phyloP scores from a whole-genome alignment of 2,888 invertebrate genomes.

The Sesamia inferens region DNA sequence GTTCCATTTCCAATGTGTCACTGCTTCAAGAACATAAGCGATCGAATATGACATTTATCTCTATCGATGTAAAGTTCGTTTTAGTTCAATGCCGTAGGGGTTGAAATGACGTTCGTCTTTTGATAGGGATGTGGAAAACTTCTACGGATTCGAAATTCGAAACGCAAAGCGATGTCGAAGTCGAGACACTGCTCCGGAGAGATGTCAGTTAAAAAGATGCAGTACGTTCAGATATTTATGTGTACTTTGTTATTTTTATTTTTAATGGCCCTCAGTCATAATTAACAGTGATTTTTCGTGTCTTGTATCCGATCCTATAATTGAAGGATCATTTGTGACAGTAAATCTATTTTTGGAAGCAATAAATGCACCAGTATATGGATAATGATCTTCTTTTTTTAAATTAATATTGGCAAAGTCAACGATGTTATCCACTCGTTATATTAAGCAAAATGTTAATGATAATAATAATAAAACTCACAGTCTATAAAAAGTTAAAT shows the following conservation, averaged over 20 bases:
- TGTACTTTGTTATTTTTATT: conserved; percentile 54
- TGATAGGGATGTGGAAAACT: conserved; percentile 73
- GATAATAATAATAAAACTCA: not conserved
- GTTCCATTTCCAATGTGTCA: conserved; percentile 77
- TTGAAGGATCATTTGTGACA: conserved; percentile 19
- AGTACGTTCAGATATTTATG: conserved; percentile 45
- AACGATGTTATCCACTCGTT: too few species aligned
- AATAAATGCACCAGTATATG: not conserved
- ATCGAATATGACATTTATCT: conserved; percentile 73
- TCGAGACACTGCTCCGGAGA: conserved; percentile 72
- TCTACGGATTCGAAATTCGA: conserved; percentile 83
- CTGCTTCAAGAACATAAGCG: conserved; percentile 66
- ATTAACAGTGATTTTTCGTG: conserved; percentile 57
- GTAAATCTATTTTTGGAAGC: conserved; percentile 19
- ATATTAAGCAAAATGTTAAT: not conserved
- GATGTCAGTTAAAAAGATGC: conserved; percentile 73
- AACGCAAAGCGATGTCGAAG: conserved; percentile 81
- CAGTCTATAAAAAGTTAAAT: not conserved
- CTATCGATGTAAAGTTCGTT: conserved; percentile 65
- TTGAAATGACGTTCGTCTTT: conserved; percentile 70
- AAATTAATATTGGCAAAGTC: too few species aligned
- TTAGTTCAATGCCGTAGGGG: conserved; percentile 56
- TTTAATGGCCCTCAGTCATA: conserved; percentile 56
- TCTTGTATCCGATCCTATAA: conserved; percentile 33
- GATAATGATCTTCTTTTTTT: not conserved